phyloP scores from a whole-genome alignment of 1,140 invertebrate genomes.

The Drosophila setifemur region DNA sequence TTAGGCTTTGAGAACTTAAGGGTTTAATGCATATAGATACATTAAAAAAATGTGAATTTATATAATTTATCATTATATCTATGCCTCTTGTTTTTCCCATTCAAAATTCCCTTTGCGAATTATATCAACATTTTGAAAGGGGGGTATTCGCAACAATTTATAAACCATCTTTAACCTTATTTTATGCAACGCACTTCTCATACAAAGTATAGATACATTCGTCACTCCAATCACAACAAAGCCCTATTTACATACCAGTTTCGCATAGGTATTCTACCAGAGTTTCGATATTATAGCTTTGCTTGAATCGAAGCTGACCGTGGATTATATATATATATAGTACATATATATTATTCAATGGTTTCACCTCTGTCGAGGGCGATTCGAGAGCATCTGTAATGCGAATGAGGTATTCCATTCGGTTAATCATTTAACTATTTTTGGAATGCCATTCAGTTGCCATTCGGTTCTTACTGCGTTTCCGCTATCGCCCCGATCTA shows the following conservation, averaged over 20 bases:
- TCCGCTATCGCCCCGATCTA: constrained; percentile 14
- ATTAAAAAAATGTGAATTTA: not conserved
- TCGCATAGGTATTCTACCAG: constrained; percentile 43
- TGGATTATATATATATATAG: too few relatives aligned
- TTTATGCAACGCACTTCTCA: constrained; percentile 16
- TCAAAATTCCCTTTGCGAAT: too few relatives aligned
- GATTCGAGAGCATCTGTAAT: constrained; percentile 5
- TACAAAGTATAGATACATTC: constrained; percentile 20
- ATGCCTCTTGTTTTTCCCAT: too few relatives aligned
- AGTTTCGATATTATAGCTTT: constrained; percentile 39
- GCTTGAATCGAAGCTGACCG: constrained; percentile 45
- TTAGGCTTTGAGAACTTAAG: not conserved
- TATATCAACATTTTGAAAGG: too few relatives aligned
- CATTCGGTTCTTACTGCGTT: constrained; percentile 5
- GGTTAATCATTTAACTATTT: constrained; percentile 28
- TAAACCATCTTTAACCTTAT: not conserved
- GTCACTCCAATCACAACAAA: constrained; percentile 30
- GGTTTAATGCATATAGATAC: not conserved
- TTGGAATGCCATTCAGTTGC: not conserved
- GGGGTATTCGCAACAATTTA: not conserved
- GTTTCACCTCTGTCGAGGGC: constrained; percentile 1
- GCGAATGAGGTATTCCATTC: not conserved
- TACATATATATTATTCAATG: constrained; percentile 41
- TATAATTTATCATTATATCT: too few relatives aligned
- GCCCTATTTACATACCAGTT: constrained; percentile 29